Conservation (phyloP, 2,888 invertebrate genomes). For the Dynastes grantii region DNA sequence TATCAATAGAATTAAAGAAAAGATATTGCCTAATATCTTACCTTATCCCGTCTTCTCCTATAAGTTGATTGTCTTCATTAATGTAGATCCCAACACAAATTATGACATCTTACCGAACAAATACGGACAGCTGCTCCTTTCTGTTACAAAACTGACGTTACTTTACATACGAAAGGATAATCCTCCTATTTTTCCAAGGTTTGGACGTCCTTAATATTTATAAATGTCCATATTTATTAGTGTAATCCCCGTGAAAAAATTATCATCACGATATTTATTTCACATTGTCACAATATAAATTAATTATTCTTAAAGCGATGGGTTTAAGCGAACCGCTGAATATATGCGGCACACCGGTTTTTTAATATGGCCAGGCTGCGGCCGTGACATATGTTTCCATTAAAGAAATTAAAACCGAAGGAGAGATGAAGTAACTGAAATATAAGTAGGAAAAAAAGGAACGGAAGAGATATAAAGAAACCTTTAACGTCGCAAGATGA, state of each 20-base stretch:
- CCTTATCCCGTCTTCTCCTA: too few species aligned
- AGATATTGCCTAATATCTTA: too few species aligned
- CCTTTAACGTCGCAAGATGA: neutral
- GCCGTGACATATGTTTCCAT: slow-evolving; percentile 8
- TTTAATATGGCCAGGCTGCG: neutral
- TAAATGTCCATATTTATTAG: neutral
- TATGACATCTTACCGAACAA: too few species aligned
- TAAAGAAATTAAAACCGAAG: slow-evolving; percentile 12
- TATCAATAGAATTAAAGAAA: too few species aligned
- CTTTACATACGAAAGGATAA: too few species aligned
- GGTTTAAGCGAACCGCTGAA: too few species aligned
- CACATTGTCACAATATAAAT: neutral
- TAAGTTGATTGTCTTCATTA: too few species aligned
- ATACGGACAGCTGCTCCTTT: too few species aligned
- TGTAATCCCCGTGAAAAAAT: slow-evolving; percentile 10
- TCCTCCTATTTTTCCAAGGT: too few species aligned
- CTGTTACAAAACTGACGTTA: too few species aligned
- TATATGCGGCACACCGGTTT: neutral
- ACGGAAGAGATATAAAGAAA: neutral
- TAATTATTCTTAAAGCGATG: neutral
- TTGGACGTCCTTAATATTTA: neutral
- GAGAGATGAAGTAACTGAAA: neutral
- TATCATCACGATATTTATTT: slow-evolving; percentile 9
- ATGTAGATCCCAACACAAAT: too few species aligned
- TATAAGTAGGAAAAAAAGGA: neutral